These are phyloP conservation scores for Caenorhabditis macrosperma DNA, from an alignment of 2,888 invertebrate genomes.

Conservation along the genomic window DNA sequence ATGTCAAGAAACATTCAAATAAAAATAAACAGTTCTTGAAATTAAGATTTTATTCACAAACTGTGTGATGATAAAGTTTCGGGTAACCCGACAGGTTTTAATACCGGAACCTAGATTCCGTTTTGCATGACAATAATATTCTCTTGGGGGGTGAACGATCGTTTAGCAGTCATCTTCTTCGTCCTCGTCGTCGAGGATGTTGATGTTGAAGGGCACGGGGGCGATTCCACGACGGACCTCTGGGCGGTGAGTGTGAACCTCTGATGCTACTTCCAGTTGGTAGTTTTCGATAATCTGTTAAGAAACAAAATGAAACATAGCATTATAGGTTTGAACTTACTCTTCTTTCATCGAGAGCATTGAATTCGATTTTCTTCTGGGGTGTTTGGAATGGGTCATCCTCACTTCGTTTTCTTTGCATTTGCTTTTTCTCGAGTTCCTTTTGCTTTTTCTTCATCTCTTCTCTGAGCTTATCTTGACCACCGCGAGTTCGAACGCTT, in stretches of 20 bases:
- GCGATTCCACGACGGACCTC: slow-evolving; percentile 63
- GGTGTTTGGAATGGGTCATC: slow-evolving; percentile 56
- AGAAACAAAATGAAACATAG: not conserved
- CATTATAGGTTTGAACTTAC: slow-evolving; percentile 49
- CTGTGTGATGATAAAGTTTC: not conserved
- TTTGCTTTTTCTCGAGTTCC: slow-evolving; percentile 14
- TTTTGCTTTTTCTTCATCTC: slow-evolving; percentile 39
- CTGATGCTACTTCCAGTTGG: slow-evolving; percentile 70
- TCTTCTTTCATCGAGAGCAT: slow-evolving; percentile 64
- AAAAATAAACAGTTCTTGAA: too few species aligned
- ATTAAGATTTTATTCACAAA: slow-evolving; percentile 24
- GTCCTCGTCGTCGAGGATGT: slow-evolving; percentile 62
- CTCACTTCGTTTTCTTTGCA: not conserved
- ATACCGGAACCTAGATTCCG: slow-evolving; percentile 27
- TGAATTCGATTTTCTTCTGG: slow-evolving; percentile 56
- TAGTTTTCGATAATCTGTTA: slow-evolving; percentile 72
- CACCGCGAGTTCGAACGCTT: slow-evolving; percentile 45
- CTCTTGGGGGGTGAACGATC: not conserved
- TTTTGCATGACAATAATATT: slow-evolving; percentile 3
- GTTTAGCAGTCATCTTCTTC: slow-evolving; percentile 10
- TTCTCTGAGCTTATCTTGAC: slow-evolving; percentile 42
- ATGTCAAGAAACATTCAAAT: too few species aligned
- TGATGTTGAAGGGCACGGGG: slow-evolving; percentile 71
- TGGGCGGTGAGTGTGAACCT: slow-evolving; percentile 58
- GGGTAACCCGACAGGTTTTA: slow-evolving; percentile 13